These are phyloP conservation scores for Sylvia borin DNA, from an alignment of 2,797 vertebrate species.

Conservation along the genomic window DNA sequence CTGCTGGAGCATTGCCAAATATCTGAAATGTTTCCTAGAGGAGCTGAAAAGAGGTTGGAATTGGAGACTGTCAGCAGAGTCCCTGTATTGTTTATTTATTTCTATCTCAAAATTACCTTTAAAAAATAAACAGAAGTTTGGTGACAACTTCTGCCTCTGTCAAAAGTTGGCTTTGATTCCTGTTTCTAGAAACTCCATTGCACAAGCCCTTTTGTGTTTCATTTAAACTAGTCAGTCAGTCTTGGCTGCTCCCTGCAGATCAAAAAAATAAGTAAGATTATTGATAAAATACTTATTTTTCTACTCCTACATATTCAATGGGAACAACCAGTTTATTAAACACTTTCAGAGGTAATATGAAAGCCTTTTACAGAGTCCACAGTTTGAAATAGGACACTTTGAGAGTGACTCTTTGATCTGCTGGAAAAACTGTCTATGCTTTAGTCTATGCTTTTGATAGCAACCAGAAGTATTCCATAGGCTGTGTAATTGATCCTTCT, in stretches of 20 bases:
- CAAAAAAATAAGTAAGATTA: background rate
- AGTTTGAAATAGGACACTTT: slow-evolving; percentile 4
- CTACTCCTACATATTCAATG: background rate
- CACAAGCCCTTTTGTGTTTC: background rate
- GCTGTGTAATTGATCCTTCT: background rate
- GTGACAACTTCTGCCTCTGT: background rate
- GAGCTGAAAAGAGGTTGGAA: background rate
- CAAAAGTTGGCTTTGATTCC: background rate
- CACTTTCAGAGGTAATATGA: background rate
- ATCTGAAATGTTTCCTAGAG: background rate
- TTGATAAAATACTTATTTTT: background rate
- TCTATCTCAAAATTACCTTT: background rate
- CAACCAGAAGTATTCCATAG: background rate
- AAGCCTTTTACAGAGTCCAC: background rate
- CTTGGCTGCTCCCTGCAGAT: background rate
- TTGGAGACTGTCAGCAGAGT: background rate
- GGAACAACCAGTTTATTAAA: background rate
- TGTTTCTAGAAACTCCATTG: background rate
- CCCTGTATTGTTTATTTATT: background rate
- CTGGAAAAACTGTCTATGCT: background rate
- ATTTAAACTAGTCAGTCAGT: background rate
- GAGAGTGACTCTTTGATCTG: background rate
- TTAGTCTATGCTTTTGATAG: background rate
- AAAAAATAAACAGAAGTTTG: background rate
- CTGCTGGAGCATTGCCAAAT: background rate